Conservation (phyloP, 1,140 invertebrate species). For the Drosophila navojoa region DNA sequence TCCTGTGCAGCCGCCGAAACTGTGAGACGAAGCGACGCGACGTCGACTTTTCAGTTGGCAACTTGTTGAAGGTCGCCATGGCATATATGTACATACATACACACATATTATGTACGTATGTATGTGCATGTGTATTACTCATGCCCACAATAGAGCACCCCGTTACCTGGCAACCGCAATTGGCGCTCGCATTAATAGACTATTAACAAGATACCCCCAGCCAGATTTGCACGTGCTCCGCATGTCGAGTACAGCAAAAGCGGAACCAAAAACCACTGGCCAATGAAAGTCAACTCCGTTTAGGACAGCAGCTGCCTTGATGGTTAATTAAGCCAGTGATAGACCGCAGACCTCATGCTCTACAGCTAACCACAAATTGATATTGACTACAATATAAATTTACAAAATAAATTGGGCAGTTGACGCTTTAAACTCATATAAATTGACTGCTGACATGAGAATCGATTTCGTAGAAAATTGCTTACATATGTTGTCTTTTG, state of each 20-base stretch:
- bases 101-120: no score
- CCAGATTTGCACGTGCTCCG: constrained; percentile 54
- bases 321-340: constrained; percentile 20
- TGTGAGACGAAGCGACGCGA: constrained; percentile 7
- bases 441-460: no score
- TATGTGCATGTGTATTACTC: constrained; percentile 42
- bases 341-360: constrained; percentile 1
- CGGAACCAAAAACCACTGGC: constrained; percentile 5
- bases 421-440: not conserved
- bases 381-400: not conserved
- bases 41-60: constrained; percentile 50
- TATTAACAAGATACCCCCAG: constrained; percentile 55
- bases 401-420: not conserved
- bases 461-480: no score
- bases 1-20: constrained; percentile 44
- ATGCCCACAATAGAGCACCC: constrained; percentile 41
- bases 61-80: constrained; percentile 69
- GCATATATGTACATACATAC: constrained; percentile 13
- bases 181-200: constrained; percentile 60
- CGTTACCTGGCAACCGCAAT: constrained; percentile 56
- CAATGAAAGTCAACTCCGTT: constrained; percentile 9
- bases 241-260: constrained; percentile 35
- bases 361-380: not conserved
- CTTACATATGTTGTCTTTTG: no score
- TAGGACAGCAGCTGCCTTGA: constrained; percentile 9